phyloP scores from a whole-genome alignment of 2,888 invertebrate genomes.

The Orthosia gracilis region DNA sequence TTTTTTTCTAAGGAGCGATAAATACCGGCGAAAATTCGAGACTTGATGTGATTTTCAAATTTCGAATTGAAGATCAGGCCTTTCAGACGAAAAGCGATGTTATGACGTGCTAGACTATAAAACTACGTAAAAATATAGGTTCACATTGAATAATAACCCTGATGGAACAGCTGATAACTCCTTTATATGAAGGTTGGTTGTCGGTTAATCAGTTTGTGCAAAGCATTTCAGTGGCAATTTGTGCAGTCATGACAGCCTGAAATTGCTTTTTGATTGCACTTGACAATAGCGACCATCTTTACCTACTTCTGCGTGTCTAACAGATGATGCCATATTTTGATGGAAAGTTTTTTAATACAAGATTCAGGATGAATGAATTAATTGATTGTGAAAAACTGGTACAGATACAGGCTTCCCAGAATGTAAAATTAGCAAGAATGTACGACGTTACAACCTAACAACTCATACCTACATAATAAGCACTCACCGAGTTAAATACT shows the following conservation, averaged over 20 bases:
- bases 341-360: background rate
- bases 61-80: background rate
- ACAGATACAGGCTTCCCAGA: slow-evolving; percentile 3
- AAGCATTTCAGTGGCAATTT: slow-evolving; percentile 25
- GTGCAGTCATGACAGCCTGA: slow-evolving; percentile 37
- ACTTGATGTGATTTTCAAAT: background rate
- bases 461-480: slow-evolving; percentile 28
- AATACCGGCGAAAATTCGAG: background rate
- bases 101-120: slow-evolving; percentile 16
- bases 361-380: too few relatives aligned
- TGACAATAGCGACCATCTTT: slow-evolving; percentile 29
- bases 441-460: slow-evolving; percentile 23
- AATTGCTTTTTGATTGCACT: slow-evolving; percentile 55
- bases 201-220: slow-evolving; percentile 27
- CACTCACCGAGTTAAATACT: slow-evolving; percentile 26
- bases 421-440: slow-evolving; percentile 19
- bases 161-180: slow-evolving; percentile 28
- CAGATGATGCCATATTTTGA: background rate
- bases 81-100: background rate
- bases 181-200: slow-evolving; percentile 38
- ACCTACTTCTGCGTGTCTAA: slow-evolving; percentile 4
- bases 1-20: slow-evolving; percentile 4
- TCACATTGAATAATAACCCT: slow-evolving; percentile 30
- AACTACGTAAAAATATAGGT: background rate
- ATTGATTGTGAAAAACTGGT: background rate